These are phyloP conservation scores for Caenorhabditis sp. DNA, from an alignment of 2,888 invertebrate genomes.

Conservation along the genomic window DNA sequence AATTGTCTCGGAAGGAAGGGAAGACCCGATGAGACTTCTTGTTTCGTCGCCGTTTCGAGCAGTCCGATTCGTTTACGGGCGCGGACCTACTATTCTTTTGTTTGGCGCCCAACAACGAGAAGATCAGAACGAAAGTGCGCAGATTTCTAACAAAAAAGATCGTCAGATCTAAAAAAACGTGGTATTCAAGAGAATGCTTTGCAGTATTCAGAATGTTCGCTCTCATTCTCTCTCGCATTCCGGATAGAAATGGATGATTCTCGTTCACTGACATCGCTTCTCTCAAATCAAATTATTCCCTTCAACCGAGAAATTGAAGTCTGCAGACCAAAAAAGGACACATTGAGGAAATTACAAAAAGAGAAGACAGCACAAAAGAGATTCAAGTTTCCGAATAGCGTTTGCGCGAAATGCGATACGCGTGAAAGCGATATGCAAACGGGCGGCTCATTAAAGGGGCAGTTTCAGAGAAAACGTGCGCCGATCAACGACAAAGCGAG, in stretches of 20 bases:
- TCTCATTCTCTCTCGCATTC: no score
- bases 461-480: constrained; percentile 18
- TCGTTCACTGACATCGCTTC: no score
- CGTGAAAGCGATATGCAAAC: constrained; percentile 23
- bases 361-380: constrained; percentile 1
- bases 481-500: neutral
- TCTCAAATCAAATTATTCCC: no score
- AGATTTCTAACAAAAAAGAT: no score
- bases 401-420: constrained; percentile 38
- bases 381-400: constrained; percentile 50
- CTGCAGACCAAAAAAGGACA: no score
- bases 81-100: neutral
- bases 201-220: no score
- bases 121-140: no score
- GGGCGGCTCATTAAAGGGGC: constrained; percentile 22
- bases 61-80: constrained; percentile 9
- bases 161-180: no score
- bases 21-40: neutral
- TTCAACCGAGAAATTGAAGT: neutral
- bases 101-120: neutral
- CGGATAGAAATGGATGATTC: no score
- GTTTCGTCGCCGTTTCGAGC: no score
- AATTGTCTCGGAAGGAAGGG: constrained; percentile 27
- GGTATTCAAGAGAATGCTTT: no score
- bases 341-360: no score